phyloP scores from a whole-genome alignment of 2,888 invertebrate genomes.

The Leucozona laternaria region DNA sequence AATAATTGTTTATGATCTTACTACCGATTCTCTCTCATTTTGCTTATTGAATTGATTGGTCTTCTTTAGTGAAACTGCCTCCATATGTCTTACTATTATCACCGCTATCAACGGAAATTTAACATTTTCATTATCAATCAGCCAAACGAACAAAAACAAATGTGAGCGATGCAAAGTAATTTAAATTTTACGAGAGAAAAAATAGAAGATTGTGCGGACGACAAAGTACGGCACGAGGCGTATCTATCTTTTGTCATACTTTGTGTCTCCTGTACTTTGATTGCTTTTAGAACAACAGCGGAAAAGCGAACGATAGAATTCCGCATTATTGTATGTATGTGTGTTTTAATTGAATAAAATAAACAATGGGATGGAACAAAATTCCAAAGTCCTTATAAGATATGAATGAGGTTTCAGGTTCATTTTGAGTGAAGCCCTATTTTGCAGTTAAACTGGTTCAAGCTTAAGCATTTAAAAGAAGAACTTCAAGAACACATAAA shows the following conservation, averaged over 20 bases:
- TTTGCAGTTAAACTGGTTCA: neutral
- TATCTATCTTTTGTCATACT: neutral
- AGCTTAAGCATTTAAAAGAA: neutral
- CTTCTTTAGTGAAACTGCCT: neutral
- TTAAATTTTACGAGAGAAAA: conserved; percentile 9
- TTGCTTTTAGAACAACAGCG: neutral
- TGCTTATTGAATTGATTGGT: conserved; percentile 24
- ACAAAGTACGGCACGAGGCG: neutral
- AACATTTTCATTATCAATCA: conserved; percentile 57
- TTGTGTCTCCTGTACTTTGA: conserved; percentile 26
- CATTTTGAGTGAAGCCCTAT: neutral
- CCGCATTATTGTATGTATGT: neutral
- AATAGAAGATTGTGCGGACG: conserved; percentile 5
- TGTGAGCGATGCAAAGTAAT: conserved; percentile 41
- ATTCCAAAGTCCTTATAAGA: conserved; percentile 5
- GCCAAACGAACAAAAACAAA: conserved; percentile 7
- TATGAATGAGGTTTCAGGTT: neutral
- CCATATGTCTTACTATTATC: neutral
- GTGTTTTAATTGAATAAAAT: neutral
- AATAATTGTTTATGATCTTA: neutral
- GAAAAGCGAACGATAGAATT: neutral
- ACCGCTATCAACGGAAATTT: conserved; percentile 40
- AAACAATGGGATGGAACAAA: neutral
- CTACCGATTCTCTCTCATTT: neutral
- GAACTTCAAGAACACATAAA: neutral